Evolutionary conservation across 2,888 invertebrate genomes (phyloP).

Genomic region (Caenorhabditis angaria): DNA sequence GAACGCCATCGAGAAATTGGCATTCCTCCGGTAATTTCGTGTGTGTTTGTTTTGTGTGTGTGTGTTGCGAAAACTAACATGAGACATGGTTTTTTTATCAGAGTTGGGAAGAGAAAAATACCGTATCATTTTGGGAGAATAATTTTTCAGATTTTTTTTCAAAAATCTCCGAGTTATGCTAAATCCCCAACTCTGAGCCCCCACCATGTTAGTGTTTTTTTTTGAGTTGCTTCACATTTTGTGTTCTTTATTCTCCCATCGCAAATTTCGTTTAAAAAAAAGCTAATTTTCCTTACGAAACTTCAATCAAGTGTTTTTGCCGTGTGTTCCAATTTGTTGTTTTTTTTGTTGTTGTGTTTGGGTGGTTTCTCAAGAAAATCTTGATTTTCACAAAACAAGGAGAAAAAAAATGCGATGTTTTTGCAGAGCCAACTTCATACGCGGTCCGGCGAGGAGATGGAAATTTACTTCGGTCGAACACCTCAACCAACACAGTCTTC

Average conservation of each 20-base stretch:
- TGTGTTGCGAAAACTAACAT: slow-evolving; percentile 13
- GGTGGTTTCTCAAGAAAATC: not conserved
- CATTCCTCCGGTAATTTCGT: slow-evolving; percentile 19
- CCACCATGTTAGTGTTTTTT: slow-evolving; percentile 1
- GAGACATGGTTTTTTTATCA: not conserved
- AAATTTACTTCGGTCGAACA: slow-evolving; percentile 45
- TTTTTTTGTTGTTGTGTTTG: not conserved
- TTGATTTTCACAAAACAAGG: not conserved
- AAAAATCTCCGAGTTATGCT: no score
- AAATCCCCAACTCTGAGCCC: no score
- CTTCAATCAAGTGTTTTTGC: slow-evolving; percentile 19
- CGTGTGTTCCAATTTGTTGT: slow-evolving; percentile 5
- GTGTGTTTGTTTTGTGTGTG: slow-evolving; percentile 14
- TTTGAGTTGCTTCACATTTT: slow-evolving; percentile 8
- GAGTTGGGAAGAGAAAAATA: not conserved
- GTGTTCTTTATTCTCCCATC: slow-evolving; percentile 10
- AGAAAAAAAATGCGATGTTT: not conserved
- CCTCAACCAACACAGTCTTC: slow-evolving; percentile 27
- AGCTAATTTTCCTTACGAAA: not conserved
- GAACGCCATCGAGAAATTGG: slow-evolving; percentile 25
- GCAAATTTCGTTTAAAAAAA: not conserved
- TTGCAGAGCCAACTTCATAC: slow-evolving; percentile 41
- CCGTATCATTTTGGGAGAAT: not conserved
- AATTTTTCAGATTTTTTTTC: no score
- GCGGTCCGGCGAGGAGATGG: slow-evolving; percentile 51